Base-by-base conservation (phyloP, 1,140 invertebrate species). In the Penaeus indicus region DNA sequence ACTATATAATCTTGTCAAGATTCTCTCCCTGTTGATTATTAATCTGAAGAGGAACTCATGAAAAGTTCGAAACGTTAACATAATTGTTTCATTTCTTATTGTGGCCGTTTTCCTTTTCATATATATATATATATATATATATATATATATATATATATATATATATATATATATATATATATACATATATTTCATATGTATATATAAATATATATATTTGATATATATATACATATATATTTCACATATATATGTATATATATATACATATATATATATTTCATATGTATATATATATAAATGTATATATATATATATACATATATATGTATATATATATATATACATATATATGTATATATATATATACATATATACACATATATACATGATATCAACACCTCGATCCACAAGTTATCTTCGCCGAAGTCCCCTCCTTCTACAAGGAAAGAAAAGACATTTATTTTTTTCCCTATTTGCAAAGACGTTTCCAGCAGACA, bases 221-320 rank as follows among this genome's bases (percentile, higher is more conserved):
- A 27, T 78, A 38, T 78, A 78, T 27, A 78, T 78, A 47, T 78
- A 78, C 47, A 78, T 78, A 78, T 42, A 27, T 7, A 27, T 38
- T 81, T 60, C 13, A 81, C 62, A 81, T 81, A 81, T 62, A 81
- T 81, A 81, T 81, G 62, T 81, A 81, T 81, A 81, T 81, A 81
- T 81, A 81, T 81, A 81, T 81, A 81, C 62, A 81, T 81, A 81
- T 81, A 81, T 81, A 81, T 81, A 81, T 81, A 81, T 81, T 81
- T 62, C 62, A 81, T 81, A 81, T 81, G 32, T 81, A 81, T 61
- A 81, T 22, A 81, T 27, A 81, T 61, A 81, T 61, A 61, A 1
- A 81, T 81, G 62, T 81, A 81, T 81, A 81, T 62, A 81, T 63
- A 25, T 61, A 80, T 80, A 80, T 77, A 25, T 10, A 77, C 38